phyloP scores from a whole-genome alignment of 2,888 invertebrate species.

The Drosophila birchii region DNA sequence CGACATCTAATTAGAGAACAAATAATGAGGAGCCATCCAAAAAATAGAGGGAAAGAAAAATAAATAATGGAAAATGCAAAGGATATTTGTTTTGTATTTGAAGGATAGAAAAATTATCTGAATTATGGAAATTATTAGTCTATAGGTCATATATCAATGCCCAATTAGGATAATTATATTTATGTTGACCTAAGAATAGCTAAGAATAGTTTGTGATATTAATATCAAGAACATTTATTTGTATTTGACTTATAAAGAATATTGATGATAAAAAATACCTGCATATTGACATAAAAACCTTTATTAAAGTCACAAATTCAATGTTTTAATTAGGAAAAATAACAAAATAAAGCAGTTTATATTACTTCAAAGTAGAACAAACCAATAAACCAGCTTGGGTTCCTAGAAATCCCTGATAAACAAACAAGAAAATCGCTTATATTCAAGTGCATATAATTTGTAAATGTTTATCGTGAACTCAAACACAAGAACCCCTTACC shows the following conservation, averaged over 20 bases:
- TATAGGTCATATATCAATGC: not conserved
- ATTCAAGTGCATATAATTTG: constrained; percentile 1
- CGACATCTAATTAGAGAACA: constrained; percentile 59
- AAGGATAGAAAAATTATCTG: not conserved
- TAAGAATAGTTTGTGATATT: not conserved
- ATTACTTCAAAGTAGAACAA: not conserved
- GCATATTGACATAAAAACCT: not conserved
- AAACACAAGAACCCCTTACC: not conserved
- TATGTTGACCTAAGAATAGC: not conserved
- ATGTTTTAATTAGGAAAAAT: not conserved
- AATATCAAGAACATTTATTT: not conserved
- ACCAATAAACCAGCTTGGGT: constrained; percentile 1
- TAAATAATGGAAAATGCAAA: constrained; percentile 21
- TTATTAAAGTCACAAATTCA: not conserved
- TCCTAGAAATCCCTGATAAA: constrained; percentile 1
- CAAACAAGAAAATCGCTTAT: constrained; percentile 13
- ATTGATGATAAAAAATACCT: not conserved
- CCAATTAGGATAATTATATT: constrained; percentile 23
- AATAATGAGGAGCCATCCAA: constrained; percentile 45
- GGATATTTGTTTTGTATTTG: constrained; percentile 7
- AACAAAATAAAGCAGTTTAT: not conserved
- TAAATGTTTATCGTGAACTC: constrained; percentile 1
- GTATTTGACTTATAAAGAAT: not conserved
- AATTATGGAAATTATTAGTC: constrained; percentile 10
- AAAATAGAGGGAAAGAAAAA: not conserved